Evolutionary conservation across 1,140 invertebrate genomes (phyloP).

Genomic region (Campoletis sonorensis): DNA sequence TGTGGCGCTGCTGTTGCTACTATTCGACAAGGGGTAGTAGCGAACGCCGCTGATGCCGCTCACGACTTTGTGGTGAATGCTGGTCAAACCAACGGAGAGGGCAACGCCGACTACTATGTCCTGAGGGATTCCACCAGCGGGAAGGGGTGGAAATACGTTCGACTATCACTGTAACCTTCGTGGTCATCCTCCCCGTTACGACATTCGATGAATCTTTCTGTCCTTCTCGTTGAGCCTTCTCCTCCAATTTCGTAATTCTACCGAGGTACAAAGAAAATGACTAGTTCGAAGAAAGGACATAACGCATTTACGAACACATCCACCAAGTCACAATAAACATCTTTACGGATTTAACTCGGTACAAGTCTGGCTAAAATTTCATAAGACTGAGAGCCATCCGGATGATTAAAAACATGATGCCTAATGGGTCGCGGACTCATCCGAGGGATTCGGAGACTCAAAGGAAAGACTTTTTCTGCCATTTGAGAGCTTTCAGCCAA

Average conservation of each 20-base stretch:
- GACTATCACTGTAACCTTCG: conserved; percentile 11
- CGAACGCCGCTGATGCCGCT: conserved; percentile 7
- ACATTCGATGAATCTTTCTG: conserved; percentile 5
- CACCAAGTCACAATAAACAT: background rate
- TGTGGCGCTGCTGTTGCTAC: conserved; percentile 23
- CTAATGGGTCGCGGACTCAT: too few relatives aligned
- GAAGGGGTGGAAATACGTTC: background rate
- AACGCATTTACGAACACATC: background rate
- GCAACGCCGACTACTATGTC: conserved; percentile 11
- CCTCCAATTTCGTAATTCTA: background rate
- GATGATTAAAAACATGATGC: too few relatives aligned
- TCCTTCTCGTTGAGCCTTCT: background rate
- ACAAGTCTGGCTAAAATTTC: too few relatives aligned
- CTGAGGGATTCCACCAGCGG: background rate
- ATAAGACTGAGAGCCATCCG: too few relatives aligned
- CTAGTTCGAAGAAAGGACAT: background rate
- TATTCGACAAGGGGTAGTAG: conserved; percentile 1
- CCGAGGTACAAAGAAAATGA: background rate
- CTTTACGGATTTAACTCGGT: background rate
- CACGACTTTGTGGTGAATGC: conserved; percentile 8
- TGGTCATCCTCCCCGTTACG: background rate
- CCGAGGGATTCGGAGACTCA: too few relatives aligned
- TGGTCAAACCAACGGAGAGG: conserved; percentile 25
- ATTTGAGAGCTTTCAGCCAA: too few relatives aligned
- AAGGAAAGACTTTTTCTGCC: too few relatives aligned